Base-by-base conservation (phyloP, 1,140 invertebrate genomes). In the Bombus ignitus region DNA sequence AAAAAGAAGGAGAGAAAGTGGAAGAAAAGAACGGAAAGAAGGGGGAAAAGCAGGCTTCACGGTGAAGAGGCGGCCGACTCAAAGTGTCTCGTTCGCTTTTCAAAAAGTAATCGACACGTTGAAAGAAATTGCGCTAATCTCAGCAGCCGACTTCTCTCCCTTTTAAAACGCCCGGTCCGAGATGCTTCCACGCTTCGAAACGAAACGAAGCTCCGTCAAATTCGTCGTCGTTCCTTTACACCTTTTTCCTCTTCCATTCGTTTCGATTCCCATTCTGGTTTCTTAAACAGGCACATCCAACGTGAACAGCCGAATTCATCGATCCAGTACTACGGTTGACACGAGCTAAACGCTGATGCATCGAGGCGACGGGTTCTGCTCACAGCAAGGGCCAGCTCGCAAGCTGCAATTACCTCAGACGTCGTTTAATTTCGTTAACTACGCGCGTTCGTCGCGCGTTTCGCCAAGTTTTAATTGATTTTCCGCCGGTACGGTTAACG, bases 61-160 rank as follows among this genome's bases (percentile, higher is more conserved):
- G 76, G 53, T 83, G 72, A 83, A 75, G 76, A 71, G 80, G 85
- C 53, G 75, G 66, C n/a, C 28, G 65, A 47, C 76, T 80, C 83
- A 83, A 86, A 86, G 80, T 83, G 71, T 83, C 72, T 85, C 42
- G 83, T 80, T 73, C 83, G 68, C 83, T 85, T 85, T 85, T 85
- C 53, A 85, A 85, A 80, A 85, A 85, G 83, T 85, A 85, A 85
- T 85, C 83, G 83, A 68, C 83, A 39, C 72, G 62, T 76, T 53
- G 73, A 70, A 76, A 83, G 80, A 42, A 86, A 86, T 83, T 83
- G 73, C 53, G 72, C 70, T 82, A 82, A 86, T 86, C 80, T 82
- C 80, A 13, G 28, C 44, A 39, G 39, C 6, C n/a, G 72, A 68
- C 59, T 85, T 57, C 57, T 81, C 53, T 66, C 35, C 70, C 65